phyloP scores from a whole-genome alignment of 2,888 invertebrate species.

The Nemurella pictetii region DNA sequence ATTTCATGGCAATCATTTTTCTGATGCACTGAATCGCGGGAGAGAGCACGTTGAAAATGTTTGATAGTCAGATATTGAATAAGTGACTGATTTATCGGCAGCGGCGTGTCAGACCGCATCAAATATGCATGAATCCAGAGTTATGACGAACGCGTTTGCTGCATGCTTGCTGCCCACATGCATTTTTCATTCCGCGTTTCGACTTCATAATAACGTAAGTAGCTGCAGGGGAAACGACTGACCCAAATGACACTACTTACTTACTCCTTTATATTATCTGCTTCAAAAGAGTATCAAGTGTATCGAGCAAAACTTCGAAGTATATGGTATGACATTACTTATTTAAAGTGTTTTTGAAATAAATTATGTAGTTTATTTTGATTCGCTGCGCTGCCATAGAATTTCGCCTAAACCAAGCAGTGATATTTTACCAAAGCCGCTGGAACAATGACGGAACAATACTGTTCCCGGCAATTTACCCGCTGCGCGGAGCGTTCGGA shows the following conservation, averaged over 20 bases:
- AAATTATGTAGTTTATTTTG: not conserved
- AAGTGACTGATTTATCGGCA: constrained; percentile 20
- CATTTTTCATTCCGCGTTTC: not conserved
- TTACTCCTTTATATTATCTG: too few relatives aligned
- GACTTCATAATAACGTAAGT: too few relatives aligned
- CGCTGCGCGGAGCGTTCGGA: not conserved
- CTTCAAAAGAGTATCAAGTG: too few relatives aligned
- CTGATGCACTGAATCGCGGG: not conserved
- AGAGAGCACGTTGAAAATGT: not conserved
- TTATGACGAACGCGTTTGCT: too few relatives aligned
- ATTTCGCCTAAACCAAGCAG: not conserved
- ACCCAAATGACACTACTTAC: not conserved
- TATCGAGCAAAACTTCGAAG: not conserved
- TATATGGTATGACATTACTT: not conserved
- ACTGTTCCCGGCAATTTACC: not conserved
- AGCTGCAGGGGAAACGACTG: too few relatives aligned
- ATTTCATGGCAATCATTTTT: not conserved
- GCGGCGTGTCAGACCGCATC: not conserved
- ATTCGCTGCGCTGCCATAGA: not conserved
- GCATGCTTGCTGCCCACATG: not conserved
- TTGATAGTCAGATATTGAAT: not conserved
- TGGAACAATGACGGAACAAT: not conserved
- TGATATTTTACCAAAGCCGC: not conserved
- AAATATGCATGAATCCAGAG: not conserved
- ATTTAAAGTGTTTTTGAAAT: not conserved